phyloP scores from a whole-genome alignment of 2,888 invertebrate genomes.

The Metellina segmentata region DNA sequence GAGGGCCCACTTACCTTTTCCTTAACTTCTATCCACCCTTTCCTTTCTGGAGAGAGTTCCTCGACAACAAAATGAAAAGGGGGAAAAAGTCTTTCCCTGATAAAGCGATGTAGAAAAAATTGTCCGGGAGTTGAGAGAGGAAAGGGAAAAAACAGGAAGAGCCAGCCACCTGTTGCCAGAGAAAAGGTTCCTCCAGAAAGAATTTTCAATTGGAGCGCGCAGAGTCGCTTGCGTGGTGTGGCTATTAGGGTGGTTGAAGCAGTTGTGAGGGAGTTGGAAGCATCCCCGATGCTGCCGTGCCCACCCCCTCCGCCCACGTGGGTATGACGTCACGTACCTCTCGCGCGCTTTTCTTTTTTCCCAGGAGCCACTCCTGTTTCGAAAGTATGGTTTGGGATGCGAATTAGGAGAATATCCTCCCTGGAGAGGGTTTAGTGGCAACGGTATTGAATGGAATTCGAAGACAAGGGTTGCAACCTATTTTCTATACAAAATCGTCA shows the following conservation, averaged over 20 bases:
- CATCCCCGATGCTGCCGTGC: not conserved
- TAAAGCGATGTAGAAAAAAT: slow-evolving; percentile 14
- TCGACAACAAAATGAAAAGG: slow-evolving; percentile 3
- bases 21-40: not conserved
- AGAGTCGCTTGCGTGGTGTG: not conserved
- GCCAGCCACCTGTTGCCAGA: slow-evolving; percentile 29
- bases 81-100: not conserved
- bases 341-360: not conserved
- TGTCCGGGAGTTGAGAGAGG: not conserved
- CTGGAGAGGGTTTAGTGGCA: too few relatives aligned
- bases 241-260: slow-evolving; percentile 32
- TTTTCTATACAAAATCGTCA: too few relatives aligned
- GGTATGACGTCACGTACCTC: slow-evolving; percentile 23
- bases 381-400: not conserved
- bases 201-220: slow-evolving; percentile 1
- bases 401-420: not conserved
- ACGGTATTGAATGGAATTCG: too few relatives aligned
- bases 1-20: slow-evolving; percentile 21
- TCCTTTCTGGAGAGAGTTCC: not conserved
- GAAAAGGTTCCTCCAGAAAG: not conserved
- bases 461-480: too few relatives aligned
- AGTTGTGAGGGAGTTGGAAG: slow-evolving; percentile 42
- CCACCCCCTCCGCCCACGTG: slow-evolving; percentile 7
- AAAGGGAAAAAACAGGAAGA: slow-evolving; percentile 2
- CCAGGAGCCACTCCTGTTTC: not conserved